Evolutionary conservation across 1,140 invertebrate genomes (phyloP), one percentile per base, ranked within the genome.

Genomic region (Kradibia gibbosae): DNA sequence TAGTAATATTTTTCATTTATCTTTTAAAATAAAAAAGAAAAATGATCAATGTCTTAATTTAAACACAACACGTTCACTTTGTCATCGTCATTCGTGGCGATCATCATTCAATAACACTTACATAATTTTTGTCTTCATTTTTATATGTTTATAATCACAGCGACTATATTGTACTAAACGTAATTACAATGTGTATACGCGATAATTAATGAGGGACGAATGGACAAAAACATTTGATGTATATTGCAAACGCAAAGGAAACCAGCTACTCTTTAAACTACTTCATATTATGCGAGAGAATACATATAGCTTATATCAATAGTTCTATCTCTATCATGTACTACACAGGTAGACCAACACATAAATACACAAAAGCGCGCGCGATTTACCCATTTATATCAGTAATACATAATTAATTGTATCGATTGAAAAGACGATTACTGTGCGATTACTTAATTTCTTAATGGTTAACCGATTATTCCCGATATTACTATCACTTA

Each of bases 171-270:
- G 42, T 78, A 48, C 71, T 67, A 80, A 53, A 75, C 22, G 25
- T 75, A 79, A 79, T 62, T 73, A 80, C 72, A 79, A 87, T 85
- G 86, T 89, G 88, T 89, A 89, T 89, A 88, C 87, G 88, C 85
- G 83, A 87, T 87, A 83, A 87, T 82, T 85, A 75, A 80, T 50
- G 31, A 62, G 39, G 42, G 10, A 74, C 28, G 28, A 80, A 74
- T 74, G 28, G 31, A 45, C 13, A 67, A 45, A 42, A 62, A 39
- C 3, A 25, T 72, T 60, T 60, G 7, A 80, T 62, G 70, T 60
- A 72, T 62, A 39, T 48, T 42, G 48, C 22, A 72, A 34, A 17
- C 17, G 39, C 28, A 75, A 53, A 78, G 8, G 34, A 60, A 25
- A 60, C 39, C 39, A 76, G n/a, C 22, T 60, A 71, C 42, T 71